Evolutionary conservation across 1,140 invertebrate genomes (phyloP), one percentile per base, ranked within the genome.

Genomic region (Rhyacophila brunnea): DNA sequence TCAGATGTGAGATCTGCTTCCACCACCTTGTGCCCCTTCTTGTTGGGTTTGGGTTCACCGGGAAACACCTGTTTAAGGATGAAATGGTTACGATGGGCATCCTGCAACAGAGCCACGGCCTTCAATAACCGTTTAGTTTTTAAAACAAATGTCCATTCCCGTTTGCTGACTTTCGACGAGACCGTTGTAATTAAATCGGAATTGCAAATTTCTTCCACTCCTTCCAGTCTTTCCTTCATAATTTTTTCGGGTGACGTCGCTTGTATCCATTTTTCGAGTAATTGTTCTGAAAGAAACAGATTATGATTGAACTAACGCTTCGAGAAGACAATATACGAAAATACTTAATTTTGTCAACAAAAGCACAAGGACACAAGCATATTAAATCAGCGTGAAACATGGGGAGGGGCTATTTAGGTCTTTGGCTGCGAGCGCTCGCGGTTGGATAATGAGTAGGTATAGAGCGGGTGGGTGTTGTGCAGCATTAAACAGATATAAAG

Each of bases 1-100:
- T 81, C 79, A 53, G 79, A 79, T 62, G 72, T 75, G 1, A 79
- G 65, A 51, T 76, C 72, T 51, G 71, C 67, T 45, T 67, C 66
- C 17, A 58, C 52, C n/a, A 53, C 49, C 49, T 65, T 67, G 20
- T 62, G 64, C 7, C 60, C 57, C 48, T 68, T 68, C 52, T 66
- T 70, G 15, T 64, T 58, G 11, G 34, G 42, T 56, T 53, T 58
- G 60, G 68, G 71, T 45, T 69, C 67, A 7, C 65, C 67, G 4
- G 72, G 66, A 32, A 71, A 67, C 10, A 85, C 74, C 36, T 73
- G 80, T 55, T 81, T 82, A 3, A 91, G 72, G 11, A 77, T 72
- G 73, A 92, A 93, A 71, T 92, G 86, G 54, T 84, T 83, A 20
- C 87, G 77, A 71, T 90, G 83, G 2, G 83, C 81, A 65, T 92